Percentiles rank a stretch among this genome's conserved stretches.
Conservation (phyloP, 2,113 vertebrate genomes). For the Pangasianodon hypophthalmus region DNA sequence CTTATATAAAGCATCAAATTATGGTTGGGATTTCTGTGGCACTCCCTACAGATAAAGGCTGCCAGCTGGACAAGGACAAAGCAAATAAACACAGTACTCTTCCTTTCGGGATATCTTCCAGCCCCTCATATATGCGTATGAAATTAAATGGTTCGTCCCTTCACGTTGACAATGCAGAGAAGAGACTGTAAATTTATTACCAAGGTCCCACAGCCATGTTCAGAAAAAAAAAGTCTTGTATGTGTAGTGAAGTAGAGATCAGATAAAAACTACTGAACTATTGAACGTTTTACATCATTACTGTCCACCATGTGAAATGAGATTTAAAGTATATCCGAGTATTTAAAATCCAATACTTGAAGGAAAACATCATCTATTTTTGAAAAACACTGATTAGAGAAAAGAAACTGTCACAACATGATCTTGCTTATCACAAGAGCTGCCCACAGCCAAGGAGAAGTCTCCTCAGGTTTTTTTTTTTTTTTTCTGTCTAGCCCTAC, state of each 20-base stretch:
- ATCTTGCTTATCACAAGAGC: slow-evolving; percentile 55
- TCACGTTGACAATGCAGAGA: neutral
- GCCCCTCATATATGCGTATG: neutral
- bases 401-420: slow-evolving; percentile 21
- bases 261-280: neutral
- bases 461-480: slow-evolving; percentile 40
- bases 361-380: neutral
- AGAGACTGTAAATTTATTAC: neutral
- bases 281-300: neutral
- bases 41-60: slow-evolving; percentile 35
- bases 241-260: neutral
- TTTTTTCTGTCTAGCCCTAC: slow-evolving; percentile 53
- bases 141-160: neutral
- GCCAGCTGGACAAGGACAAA: slow-evolving; percentile 28
- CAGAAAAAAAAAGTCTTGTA: neutral
- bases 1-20: slow-evolving; percentile 44
- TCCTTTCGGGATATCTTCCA: slow-evolving; percentile 2
- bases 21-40: slow-evolving; percentile 6
- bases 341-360: neutral
- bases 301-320: neutral
- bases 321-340: neutral
- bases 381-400: neutral
- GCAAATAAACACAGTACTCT: slow-evolving; percentile 39
- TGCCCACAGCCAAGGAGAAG: slow-evolving; percentile 44
- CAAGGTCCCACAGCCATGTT: neutral